Evolutionary conservation across 2,888 invertebrate genomes (phyloP).

Genomic region (Endomychus coccineus): DNA sequence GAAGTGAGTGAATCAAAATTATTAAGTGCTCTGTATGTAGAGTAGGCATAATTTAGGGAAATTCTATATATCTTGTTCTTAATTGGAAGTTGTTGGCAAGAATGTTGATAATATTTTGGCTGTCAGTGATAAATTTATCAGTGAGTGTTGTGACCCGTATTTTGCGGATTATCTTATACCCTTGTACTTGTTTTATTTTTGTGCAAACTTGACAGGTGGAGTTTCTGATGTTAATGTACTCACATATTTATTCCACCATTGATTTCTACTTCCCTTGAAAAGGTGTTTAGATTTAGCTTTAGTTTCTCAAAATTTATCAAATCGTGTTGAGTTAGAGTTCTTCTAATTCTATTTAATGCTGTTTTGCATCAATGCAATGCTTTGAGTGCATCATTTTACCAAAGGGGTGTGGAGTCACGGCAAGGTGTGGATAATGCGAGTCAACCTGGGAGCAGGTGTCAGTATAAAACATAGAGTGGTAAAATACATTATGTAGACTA

Average conservation of each 20-base stretch:
- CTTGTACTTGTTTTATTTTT: no score
- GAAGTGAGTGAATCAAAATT: not conserved
- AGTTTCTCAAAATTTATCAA: constrained; percentile 7
- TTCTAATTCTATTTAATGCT: constrained; percentile 6
- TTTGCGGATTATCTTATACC: no score
- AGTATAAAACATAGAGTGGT: no score
- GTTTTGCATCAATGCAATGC: not conserved
- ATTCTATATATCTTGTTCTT: not conserved
- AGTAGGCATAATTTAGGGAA: not conserved
- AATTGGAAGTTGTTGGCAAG: not conserved
- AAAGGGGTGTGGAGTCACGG: no score
- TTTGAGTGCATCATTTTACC: constrained; percentile 4
- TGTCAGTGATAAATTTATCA: constrained; percentile 2
- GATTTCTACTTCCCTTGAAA: constrained; percentile 1
- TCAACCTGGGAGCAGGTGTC: no score
- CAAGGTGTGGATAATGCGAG: no score
- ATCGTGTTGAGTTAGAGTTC: not conserved
- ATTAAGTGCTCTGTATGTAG: not conserved
- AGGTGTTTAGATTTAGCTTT: not conserved
- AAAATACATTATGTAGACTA: no score
- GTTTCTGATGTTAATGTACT: constrained; percentile 2
- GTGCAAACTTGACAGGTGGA: no score
- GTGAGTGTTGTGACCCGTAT: not conserved
- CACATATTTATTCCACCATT: constrained; percentile 6
- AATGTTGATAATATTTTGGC: constrained; percentile 8